phyloP scores from a whole-genome alignment of 2,797 vertebrate species.

The Hippoglossus hippoglossus region DNA sequence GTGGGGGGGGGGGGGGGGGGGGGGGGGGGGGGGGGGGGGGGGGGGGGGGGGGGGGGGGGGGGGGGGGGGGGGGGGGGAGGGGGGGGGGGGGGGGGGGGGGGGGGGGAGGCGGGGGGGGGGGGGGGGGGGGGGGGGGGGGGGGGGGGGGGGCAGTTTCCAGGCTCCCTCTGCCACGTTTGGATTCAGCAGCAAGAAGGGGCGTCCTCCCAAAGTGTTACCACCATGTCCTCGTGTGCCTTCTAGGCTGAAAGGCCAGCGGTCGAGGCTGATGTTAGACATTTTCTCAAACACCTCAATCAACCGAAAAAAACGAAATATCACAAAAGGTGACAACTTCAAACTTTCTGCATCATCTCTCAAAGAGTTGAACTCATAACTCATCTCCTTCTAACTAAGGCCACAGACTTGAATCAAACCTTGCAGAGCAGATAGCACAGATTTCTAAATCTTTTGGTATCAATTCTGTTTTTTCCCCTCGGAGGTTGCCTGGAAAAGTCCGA shows the following conservation, averaged over 20 bases:
- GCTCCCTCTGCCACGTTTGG: too few species aligned
- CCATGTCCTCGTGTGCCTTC: too few species aligned
- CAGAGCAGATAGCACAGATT: neutral
- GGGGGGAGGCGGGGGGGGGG: too few species aligned
- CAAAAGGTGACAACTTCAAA: neutral
- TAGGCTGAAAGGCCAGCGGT: neutral
- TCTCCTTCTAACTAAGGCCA: neutral
- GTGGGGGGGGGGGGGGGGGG: too few species aligned
- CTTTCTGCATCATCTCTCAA: neutral
- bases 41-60: too few species aligned
- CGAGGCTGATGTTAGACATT: neutral
- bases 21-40: too few species aligned
- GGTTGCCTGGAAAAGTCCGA: neutral
- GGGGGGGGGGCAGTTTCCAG: too few species aligned
- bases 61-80: too few species aligned
- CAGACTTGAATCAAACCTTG: neutral
- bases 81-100: too few species aligned
- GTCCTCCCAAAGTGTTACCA: too few species aligned
- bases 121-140: too few species aligned
- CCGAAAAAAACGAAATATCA: neutral
- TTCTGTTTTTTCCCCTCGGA: neutral
- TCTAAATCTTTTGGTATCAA: conserved; percentile 19
- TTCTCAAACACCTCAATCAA: neutral
- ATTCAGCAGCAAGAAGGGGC: too few species aligned
- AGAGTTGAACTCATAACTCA: neutral